Base-by-base conservation (phyloP, 1,140 invertebrate species). In the Drosophila pachea region DNA sequence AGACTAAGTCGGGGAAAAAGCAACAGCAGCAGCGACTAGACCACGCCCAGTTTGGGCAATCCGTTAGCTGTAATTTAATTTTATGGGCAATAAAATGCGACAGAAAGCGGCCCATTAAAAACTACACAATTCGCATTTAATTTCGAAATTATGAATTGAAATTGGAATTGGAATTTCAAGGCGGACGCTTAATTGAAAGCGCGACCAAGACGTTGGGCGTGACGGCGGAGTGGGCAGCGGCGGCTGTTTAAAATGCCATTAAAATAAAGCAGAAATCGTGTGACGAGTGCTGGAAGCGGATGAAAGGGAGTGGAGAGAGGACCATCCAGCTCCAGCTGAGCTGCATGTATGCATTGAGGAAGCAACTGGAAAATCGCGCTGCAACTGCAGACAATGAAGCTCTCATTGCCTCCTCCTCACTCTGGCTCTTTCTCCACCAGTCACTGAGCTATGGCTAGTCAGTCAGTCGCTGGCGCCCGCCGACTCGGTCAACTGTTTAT, bases 401-500 rank as follows among this genome's bases (percentile, higher is more conserved):
- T 22, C 22, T 22, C 22, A 22, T 22, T 22, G 22, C 22, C 22
- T 22, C 22, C 22, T 22, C 22, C 22, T 22, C 22, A 22, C 22
- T 22, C 22, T 22, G 22, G 22, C 3, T 22, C 22, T 22, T 3
- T 22, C 12, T 7, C n/a, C 52, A 36, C 5, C 50, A 55, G 36
- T 40, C 52, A 9, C 11, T 3, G 31, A 14, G 22, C 12, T 3
- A 42, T 31, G 5, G 38, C 22, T 16, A 22, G 40, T 12, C 29
- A 33, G 55, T 43, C 14, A 55, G 66, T 35, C 45, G 31, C 35
- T 77, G 78, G 78, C 78, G 78, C 78, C 78, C 78, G 74, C 63
- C 79, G 62, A 62, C 73, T 83, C 79, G 86, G 76, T 83, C 79
- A 86, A 83, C 79, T 83, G 79, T 83, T 83, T 84, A 83, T 75